Base-by-base conservation (phyloP, 2,113 vertebrate genomes). In the Callospermophilus lateralis region DNA sequence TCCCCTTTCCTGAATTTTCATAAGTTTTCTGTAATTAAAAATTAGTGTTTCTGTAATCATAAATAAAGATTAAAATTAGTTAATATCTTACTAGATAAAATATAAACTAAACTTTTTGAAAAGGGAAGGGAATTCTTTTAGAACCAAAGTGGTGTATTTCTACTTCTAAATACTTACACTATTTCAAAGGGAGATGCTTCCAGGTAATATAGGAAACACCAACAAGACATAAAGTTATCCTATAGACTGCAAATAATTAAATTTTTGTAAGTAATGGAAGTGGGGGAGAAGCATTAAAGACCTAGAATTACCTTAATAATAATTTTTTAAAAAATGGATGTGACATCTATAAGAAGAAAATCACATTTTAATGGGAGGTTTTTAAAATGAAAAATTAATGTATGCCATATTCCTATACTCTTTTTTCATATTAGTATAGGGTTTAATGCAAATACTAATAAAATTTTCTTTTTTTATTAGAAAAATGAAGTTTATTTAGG, bases 381-480 rank as follows among this genome's bases (percentile, higher is more conserved):
- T 84, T 1, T 34, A 20, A 65, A 93, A 90, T 45, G 77, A 73
- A 55, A 85, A n/a, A 70, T 89, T 30, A 92, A 85, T 53, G 28
- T 4, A 45, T 74, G 8, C 26, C 15, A 39, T 72, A 81, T 45
- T 74, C 26, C 48, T 70, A 6, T 73, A 61, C 22, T 68, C 70
- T 94, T 68, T 91, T 22, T 73, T 90, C 65, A 48, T 80, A 70
- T 63, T 68, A 76, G 48, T 89, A 51, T 65, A 63, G 51, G 12
- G 12, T 81, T 96, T 67, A 94, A 90, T 74, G 30, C 37, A 87
- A 93, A 84, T 83, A 53, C 34, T 84, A 95, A 84, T 84, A 72
- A 81, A 91, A 61, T 67, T 84, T 79, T 10, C 55, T 92, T 95
- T 89, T 84, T 92, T 34, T 55, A 94, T 77, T 81, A 20, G n/a